Base-by-base conservation (phyloP, 1,140 invertebrate genomes). In the Aleiodes sp. region DNA sequence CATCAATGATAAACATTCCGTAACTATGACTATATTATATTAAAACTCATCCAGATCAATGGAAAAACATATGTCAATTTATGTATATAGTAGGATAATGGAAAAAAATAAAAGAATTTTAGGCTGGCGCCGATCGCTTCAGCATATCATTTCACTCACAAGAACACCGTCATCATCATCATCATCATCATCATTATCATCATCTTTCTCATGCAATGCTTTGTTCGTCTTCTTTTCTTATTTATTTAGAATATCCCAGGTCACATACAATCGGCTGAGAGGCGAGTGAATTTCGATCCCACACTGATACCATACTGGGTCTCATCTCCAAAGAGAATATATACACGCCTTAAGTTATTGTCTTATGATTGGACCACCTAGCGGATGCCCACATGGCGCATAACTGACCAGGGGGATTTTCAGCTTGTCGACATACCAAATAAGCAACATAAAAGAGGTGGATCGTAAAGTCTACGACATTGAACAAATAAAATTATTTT, bases 281-380 rank as follows among this genome's bases (percentile, higher is more conserved):
- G 31, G 35, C 56, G 57, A 41, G 71, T 73, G 73, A 76, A 79
- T 80, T 79, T 80, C 77, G 77, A 81, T 80, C 76, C 76, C 76
- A 80, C 80, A 80, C 77, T 78, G 78, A 82, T 82, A 76, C 68
- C 72, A 73, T 65, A 21, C 24, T 9, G 16, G 16, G 52, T 2
- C 56, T 71, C 72, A 68, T 67, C 73, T 71, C 74, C 68, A 76
- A 70, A 70, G 75, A 73, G 16, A 9, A 64, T 26, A 64, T 31
- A 43, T 28, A 29, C n/a, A 64, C n/a, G 9, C n/a, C 19, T 77
- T 76, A 79, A 80, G 77, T 82, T 80, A 80, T 80, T 82, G 78
- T 82, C 77, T 80, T 84, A 83, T 84, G 83, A 83, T 83, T 83
- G 78, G 83, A 85, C 82, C 83, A 84, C 83, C 83, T 82, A 83